Conservation (phyloP, 2,888 invertebrate genomes). For the Diloba caeruleocephala region DNA sequence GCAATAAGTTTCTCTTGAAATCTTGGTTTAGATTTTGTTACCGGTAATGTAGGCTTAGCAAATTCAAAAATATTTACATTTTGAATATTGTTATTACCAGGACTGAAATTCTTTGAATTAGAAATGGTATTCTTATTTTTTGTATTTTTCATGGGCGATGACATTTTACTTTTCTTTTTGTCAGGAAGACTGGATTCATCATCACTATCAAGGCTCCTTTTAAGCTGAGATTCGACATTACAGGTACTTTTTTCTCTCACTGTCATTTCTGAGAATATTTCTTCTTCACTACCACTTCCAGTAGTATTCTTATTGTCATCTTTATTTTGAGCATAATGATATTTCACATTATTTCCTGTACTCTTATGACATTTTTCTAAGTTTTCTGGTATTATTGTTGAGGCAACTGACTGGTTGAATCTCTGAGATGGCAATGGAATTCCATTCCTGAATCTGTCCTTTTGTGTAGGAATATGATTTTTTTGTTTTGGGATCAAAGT, state of each 20-base stretch:
- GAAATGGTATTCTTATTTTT: slow-evolving; percentile 20
- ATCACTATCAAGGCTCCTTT: slow-evolving; percentile 57
- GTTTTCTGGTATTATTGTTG: slow-evolving; percentile 59
- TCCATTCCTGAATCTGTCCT: slow-evolving; percentile 71
- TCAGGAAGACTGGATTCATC: slow-evolving; percentile 51
- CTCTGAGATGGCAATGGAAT: slow-evolving; percentile 74
- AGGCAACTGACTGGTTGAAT: slow-evolving; percentile 66
- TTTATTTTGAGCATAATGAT: slow-evolving; percentile 27
- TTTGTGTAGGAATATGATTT: slow-evolving; percentile 52
- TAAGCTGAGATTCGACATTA: slow-evolving; percentile 38
- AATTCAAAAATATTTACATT: slow-evolving; percentile 67
- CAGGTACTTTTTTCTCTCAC: slow-evolving; percentile 44
- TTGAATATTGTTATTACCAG: slow-evolving; percentile 32
- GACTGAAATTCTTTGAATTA: slow-evolving; percentile 33
- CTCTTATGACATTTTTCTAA: slow-evolving; percentile 29
- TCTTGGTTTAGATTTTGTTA: slow-evolving; percentile 59
- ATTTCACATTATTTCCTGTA: slow-evolving; percentile 24
- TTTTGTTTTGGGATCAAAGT: slow-evolving; percentile 43
- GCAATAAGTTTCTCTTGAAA: slow-evolving; percentile 60
- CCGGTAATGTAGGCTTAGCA: slow-evolving; percentile 69
- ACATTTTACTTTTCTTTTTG: slow-evolving; percentile 61
- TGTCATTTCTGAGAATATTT: slow-evolving; percentile 64
- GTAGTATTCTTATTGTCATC: slow-evolving; percentile 19
- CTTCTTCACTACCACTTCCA: slow-evolving; percentile 62
- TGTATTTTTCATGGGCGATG: slow-evolving; percentile 53